phyloP scores from a whole-genome alignment of 2,888 invertebrate genomes.

The Coenonympha arcania region DNA sequence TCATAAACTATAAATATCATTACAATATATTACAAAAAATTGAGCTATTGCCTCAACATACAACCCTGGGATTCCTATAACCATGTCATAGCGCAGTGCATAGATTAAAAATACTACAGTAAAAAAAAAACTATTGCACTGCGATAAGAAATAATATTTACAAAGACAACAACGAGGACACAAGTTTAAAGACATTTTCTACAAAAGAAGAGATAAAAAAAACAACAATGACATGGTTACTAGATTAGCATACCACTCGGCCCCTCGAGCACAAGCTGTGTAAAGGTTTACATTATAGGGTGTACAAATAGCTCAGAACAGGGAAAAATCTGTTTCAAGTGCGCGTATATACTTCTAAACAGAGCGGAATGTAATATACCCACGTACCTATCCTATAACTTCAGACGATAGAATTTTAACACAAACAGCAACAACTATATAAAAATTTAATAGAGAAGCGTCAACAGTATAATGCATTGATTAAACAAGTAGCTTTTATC shows the following conservation, averaged over 20 bases:
- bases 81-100: conserved; percentile 52
- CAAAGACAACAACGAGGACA: conserved; percentile 50
- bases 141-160: conserved; percentile 46
- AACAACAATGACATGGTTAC: conserved; percentile 61
- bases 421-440: conserved; percentile 5
- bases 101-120: conserved; percentile 19
- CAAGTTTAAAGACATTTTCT: conserved; percentile 35
- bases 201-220: conserved; percentile 29
- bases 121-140: conserved; percentile 27
- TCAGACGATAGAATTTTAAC: conserved; percentile 14
- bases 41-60: conserved; percentile 70
- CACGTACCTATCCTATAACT: conserved; percentile 15
- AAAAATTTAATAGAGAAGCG: conserved; percentile 7
- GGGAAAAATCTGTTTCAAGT: conserved; percentile 36
- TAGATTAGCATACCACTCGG: conserved; percentile 67
- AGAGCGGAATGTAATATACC: conserved; percentile 35
- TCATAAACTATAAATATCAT: conserved; percentile 43
- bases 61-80: conserved; percentile 69
- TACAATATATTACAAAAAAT: conserved; percentile 52
- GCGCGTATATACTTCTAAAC: conserved; percentile 20
- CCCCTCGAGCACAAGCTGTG: conserved; percentile 64
- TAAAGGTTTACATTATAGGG: conserved; percentile 46
- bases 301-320: conserved; percentile 54
- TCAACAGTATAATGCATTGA: conserved; percentile 10
- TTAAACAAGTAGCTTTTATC: conserved; percentile 12